Evolutionary conservation across 2,113 vertebrate species (phyloP).

Genomic region (Brachypteracias leptosomus): DNA sequence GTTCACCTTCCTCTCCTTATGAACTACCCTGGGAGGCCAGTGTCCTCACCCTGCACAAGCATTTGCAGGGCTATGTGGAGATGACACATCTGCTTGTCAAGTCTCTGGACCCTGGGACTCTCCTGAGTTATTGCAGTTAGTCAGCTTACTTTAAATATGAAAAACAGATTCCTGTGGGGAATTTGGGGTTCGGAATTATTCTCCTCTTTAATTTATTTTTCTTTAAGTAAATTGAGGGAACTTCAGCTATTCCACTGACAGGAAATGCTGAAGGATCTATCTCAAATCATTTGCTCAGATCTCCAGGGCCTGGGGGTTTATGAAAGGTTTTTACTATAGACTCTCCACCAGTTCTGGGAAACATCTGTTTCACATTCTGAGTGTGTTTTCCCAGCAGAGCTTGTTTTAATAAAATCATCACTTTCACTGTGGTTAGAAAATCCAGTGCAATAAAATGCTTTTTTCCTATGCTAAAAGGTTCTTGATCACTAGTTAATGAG

Average conservation of each 20-base stretch:
- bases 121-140: slow-evolving; percentile 42
- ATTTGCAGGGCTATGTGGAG: background rate
- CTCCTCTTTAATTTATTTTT: slow-evolving; percentile 51
- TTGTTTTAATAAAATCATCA: slow-evolving; percentile 59
- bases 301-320: background rate
- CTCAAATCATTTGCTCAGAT: slow-evolving; percentile 40
- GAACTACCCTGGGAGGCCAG: background rate
- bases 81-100: slow-evolving; percentile 33
- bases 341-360: slow-evolving; percentile 18
- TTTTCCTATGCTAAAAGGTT: background rate
- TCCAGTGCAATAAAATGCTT: background rate
- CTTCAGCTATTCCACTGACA: slow-evolving; percentile 16
- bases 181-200: slow-evolving; percentile 8
- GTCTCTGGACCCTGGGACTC: background rate
- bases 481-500: background rate
- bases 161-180: slow-evolving; percentile 41
- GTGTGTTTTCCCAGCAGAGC: slow-evolving; percentile 22
- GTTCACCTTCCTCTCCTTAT: background rate
- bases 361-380: slow-evolving; percentile 51
- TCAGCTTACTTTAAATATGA: slow-evolving; percentile 25
- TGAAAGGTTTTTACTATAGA: slow-evolving; percentile 21
- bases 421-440: slow-evolving; percentile 47
- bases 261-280: slow-evolving; percentile 56
- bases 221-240: slow-evolving; percentile 28
- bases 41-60: background rate